Conservation (phyloP, 2,888 invertebrate genomes). For the Drosophila infuscata region DNA sequence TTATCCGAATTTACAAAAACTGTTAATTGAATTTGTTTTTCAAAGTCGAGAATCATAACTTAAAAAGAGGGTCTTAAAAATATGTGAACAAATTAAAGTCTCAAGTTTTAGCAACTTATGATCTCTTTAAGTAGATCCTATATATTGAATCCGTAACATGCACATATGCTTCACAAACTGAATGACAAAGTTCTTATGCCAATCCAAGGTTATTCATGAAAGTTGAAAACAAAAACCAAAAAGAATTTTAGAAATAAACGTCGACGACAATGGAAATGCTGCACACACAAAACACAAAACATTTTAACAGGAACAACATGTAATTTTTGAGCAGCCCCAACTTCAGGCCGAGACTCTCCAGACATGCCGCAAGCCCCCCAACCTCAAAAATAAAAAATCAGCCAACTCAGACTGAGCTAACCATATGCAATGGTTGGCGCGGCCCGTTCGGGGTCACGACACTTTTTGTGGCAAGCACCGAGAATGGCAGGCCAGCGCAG, state of each 20-base stretch:
- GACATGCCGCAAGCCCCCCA: slow-evolving; percentile 51
- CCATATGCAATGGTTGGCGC: slow-evolving; percentile 71
- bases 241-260: slow-evolving; percentile 71
- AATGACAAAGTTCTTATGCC: slow-evolving; percentile 13
- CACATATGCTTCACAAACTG: neutral
- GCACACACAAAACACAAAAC: slow-evolving; percentile 70
- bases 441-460: slow-evolving; percentile 83
- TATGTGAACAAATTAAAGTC: neutral
- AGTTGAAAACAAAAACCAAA: slow-evolving; percentile 25
- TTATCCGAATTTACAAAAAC: neutral
- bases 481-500: slow-evolving; percentile 61
- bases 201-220: slow-evolving; percentile 47
- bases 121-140: neutral
- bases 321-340: slow-evolving; percentile 69
- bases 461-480: slow-evolving; percentile 77
- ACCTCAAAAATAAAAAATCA: slow-evolving; percentile 31
- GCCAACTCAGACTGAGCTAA: slow-evolving; percentile 55
- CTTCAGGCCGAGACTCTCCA: slow-evolving; percentile 38
- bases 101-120: neutral
- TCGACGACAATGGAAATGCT: slow-evolving; percentile 75
- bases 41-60: neutral
- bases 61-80: neutral
- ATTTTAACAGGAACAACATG: slow-evolving; percentile 80
- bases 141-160: neutral
- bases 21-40: neutral